Evolutionary conservation across 2,797 vertebrate genomes (phyloP), one percentile per base, ranked within the genome.

Genomic region (Paramormyrops hopkinsi): DNA sequence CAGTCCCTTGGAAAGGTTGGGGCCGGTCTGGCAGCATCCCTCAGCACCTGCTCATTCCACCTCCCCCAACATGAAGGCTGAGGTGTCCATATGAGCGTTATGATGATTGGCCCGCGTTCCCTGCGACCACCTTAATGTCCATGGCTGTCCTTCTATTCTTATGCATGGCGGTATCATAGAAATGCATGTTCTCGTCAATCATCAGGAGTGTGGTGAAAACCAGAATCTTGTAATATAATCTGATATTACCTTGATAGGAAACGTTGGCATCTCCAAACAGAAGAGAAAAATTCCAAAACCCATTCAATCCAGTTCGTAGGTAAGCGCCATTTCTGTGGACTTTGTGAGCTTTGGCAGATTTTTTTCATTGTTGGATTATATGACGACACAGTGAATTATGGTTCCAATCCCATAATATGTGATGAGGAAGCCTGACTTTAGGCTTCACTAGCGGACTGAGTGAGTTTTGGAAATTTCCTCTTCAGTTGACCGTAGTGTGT

Each of bases 1-100:
- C 76, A 91, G 37, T 88, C 88, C 73, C 56, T 17, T 22, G 53
- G 91, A 91, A 76, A 76, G 69, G 14, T 33, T 14, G 29, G 9
- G 14, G 11, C 29, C 12, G 19, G 19, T 6, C 8, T n/a, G 76
- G 7, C 44, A 7, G 6, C 17, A n/a, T 22, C 6, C n/a, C 17
- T 44, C 14, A 8, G 14, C 17, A 7, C 65, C 65, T 29, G 22
- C 69, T 41, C 14, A 17, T 82, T 41, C 41, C 6, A 19, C 3
- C 19, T 83, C 79, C 41, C n/a, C 1, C 17, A 9, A 48, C n/a
- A 48, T 9, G 41, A 46, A n/a, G 19, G 37, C 44, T 44, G 37
- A n/a, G 46, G 46, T 50, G 19, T n/a, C n/a, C 46, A 25, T 25
- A 6, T 41, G 33, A 76, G 69, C 17, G 17, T 37, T 41, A 6